Evolutionary conservation across 2,113 vertebrate genomes (phyloP), one percentile per base, ranked within the genome.

Genomic region (Apaloderma vittatum): DNA sequence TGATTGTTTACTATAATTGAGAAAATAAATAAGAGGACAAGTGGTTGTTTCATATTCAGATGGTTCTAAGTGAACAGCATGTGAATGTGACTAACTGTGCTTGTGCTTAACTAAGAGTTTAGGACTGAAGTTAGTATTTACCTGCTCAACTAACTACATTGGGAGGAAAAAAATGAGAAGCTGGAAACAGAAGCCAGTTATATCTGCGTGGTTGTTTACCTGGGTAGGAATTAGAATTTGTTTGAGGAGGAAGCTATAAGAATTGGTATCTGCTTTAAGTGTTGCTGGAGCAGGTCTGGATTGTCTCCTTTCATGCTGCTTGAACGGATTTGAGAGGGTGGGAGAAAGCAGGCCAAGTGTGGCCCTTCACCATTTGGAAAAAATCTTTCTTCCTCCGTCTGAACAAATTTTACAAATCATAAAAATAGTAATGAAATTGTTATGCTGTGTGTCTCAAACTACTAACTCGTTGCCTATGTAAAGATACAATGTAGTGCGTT

Each of bases 91-190:
- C 18, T 81, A 32, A 37, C n/a, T 40, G 6, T 75, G 23, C 32
- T 55, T 52, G 23, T 36, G 10, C 45, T 37, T 90, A 75, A 5
- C 22, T 43, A 22, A n/a, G 18, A 15, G 32, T 1, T 79, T 86
- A 52, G 52, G 16, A 24, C 7, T 81, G 63, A 55, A 63, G 27
- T 16, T n/a, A 29, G 14, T n/a, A 11, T 12, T 51, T 37, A 40
- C 3, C 43, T 54, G 13, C 46, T 55, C 22, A 22, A 34, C 36
- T n/a, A 29, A 17, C 16, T 46, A 24, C 19, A 4, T 4, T 66
- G 9, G 0, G 0, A 3, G 3, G 9, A 21, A 1, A 9, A 32
- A n/a, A 51, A 43, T 26, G 8, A 72, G 51, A 81, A 54, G 26
- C 34, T 86, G 34, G 51, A 46, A 26, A 36, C 11, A 21, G 22